phyloP scores from a whole-genome alignment of 2,797 vertebrate genomes.

The Typhlichthys eigenmanni region DNA sequence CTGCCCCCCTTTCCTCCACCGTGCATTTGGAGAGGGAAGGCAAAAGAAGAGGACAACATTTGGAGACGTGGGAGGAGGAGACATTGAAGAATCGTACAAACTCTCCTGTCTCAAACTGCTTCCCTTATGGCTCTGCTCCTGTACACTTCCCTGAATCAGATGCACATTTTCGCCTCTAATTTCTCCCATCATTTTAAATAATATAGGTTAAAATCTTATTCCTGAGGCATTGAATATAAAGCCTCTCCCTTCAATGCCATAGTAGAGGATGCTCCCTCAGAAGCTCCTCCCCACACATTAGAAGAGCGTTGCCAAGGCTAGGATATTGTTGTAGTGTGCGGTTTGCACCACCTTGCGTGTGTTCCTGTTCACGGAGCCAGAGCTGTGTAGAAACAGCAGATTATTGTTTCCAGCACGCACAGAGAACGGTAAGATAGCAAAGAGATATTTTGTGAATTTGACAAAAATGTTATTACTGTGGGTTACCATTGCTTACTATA shows the following conservation, averaged over 20 bases:
- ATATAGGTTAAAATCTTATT: too few relatives aligned
- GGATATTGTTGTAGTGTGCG: too few relatives aligned
- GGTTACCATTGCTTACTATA: too few relatives aligned
- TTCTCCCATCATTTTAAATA: background rate
- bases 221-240: background rate
- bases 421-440: too few relatives aligned
- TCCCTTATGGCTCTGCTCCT: background rate
- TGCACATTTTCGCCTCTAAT: background rate
- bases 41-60: background rate
- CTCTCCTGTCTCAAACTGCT: background rate
- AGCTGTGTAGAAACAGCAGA: too few relatives aligned
- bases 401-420: too few relatives aligned
- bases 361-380: too few relatives aligned
- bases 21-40: background rate
- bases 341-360: too few relatives aligned
- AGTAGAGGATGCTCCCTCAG: background rate
- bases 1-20: constrained; percentile 2
- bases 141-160: background rate
- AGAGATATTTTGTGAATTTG: too few relatives aligned
- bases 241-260: background rate
- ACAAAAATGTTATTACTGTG: too few relatives aligned
- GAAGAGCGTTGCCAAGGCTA: too few relatives aligned
- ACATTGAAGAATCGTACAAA: background rate
- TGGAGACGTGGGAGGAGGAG: background rate
- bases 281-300: too few relatives aligned